Conservation (phyloP, 1,140 invertebrate genomes). For the Orchesella cincta region DNA sequence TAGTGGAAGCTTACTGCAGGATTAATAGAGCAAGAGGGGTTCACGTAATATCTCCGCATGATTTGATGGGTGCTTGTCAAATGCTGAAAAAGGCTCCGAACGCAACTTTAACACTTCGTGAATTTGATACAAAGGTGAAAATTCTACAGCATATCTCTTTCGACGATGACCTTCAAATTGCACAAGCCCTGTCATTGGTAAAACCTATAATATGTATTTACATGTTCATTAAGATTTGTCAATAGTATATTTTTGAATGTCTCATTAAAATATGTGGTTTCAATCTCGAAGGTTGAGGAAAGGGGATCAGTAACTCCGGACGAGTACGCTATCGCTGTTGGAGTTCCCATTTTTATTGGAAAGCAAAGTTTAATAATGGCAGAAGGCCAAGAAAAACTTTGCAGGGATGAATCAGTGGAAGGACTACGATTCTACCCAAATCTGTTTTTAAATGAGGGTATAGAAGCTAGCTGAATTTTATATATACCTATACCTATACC, state of each 20-base stretch:
- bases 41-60: constrained; percentile 89
- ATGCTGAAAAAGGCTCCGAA: constrained; percentile 64
- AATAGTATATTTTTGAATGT: constrained; percentile 11
- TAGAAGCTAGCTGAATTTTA: background rate
- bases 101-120: constrained; percentile 68
- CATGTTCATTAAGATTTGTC: background rate
- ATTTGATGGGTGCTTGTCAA: constrained; percentile 87
- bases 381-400: constrained; percentile 81
- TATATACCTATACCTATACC: constrained; percentile 1
- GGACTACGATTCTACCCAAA: constrained; percentile 91
- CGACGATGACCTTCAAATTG: constrained; percentile 74
- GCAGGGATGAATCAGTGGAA: constrained; percentile 90
- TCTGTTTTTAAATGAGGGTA: constrained; percentile 63
- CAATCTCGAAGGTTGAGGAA: constrained; percentile 69
- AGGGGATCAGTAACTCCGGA: constrained; percentile 76
- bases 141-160: constrained; percentile 80
- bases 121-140: constrained; percentile 87
- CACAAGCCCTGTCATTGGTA: constrained; percentile 71
- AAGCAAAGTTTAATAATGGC: constrained; percentile 80
- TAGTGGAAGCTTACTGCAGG: constrained; percentile 94
- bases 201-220: constrained; percentile 44
- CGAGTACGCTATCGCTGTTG: constrained; percentile 76
- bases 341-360: constrained; percentile 84
- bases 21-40: constrained; percentile 87
- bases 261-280: constrained; percentile 32